Conservation (phyloP, 2,888 invertebrate species). For the Euplexia lucipara region DNA sequence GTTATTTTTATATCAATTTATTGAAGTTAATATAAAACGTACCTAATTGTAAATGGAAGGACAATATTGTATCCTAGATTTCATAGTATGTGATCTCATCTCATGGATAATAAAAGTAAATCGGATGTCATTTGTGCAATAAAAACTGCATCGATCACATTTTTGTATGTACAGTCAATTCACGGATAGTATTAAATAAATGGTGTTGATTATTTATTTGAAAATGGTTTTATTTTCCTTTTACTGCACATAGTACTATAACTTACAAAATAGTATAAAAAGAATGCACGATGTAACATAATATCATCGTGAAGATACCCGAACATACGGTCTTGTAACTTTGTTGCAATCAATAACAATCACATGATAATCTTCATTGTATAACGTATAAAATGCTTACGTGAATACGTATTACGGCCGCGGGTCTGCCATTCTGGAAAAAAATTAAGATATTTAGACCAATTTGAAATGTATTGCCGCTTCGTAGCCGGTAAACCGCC, state of each 20-base stretch:
- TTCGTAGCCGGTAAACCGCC: too few relatives aligned
- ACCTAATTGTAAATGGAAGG: conserved; percentile 75
- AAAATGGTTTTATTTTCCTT: conserved; percentile 63
- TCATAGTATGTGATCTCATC: conserved; percentile 86
- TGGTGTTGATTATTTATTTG: conserved; percentile 82
- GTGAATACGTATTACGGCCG: conserved; percentile 72
- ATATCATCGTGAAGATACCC: conserved; percentile 33
- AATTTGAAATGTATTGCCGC: too few relatives aligned
- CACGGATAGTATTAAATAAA: conserved; percentile 86
- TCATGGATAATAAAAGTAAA: conserved; percentile 66
- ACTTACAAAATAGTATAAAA: conserved; percentile 46
- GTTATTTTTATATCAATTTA: conserved; percentile 89
- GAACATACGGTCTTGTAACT: conserved; percentile 39
- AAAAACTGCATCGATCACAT: conserved; percentile 81
- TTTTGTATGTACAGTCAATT: conserved; percentile 77
- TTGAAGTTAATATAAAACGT: conserved; percentile 83
- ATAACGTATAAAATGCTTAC: conserved; percentile 62
- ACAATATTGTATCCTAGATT: conserved; percentile 78
- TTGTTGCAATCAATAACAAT: conserved; percentile 56
- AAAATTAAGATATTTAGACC: conserved; percentile 48
- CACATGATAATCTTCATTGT: conserved; percentile 63
- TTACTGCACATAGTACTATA: neutral
- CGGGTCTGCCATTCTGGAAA: conserved; percentile 86
- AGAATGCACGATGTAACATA: conserved; percentile 28
- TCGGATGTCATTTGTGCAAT: conserved; percentile 81